Base-by-base conservation (phyloP, 2,888 invertebrate genomes). In the Baronia brevicornis region DNA sequence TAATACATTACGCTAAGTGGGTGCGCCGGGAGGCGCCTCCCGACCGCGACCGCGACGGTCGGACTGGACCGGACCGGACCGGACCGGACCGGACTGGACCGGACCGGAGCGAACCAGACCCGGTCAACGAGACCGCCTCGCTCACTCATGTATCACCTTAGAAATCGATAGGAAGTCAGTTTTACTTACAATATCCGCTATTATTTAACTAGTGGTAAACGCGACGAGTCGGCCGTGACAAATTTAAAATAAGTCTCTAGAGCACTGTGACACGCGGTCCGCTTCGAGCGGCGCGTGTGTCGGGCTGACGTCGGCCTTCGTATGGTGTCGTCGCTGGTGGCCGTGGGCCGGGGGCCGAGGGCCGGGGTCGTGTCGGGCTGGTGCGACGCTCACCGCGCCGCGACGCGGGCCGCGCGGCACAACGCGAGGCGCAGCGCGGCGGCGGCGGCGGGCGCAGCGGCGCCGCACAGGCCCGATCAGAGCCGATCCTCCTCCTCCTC, bases 401-500 rank as follows among this genome's bases (percentile, higher is more conserved):
- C 66, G 65, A 63, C 73, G 75, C 68, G 73, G 65, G 54, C 65
- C 61, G 28, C 26, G 17, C 49, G 67, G 62, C 75, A 75, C 55
- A 78, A 63, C 62, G 74, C 75, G 54, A 53, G 59, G 47, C 73
- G 73, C 68, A 74, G 62, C 57, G 77, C 74, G 47, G 65, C 62
- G 55, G 73, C 72, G 59, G 73, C 74, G 61, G 71, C 72, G 56
- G 74, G 75, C 68, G 66, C 73, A 54, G 69, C 75, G 69, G 78
- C 79, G 78, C 79, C 82, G 80, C 82, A 78, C 78, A 80, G 78
- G 70, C 73, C 74, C 61, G 73, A 80, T 88, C 88, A 86, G 82
- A 86, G 86, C 60, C 87, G 67, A 63, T 90, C 90, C 63, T 91
- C 91, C 63, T 91, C 91, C 65, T 94, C 93, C 57, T 93, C 93